These are phyloP conservation scores for Xenopus petersii DNA, from an alignment of 2,797 vertebrate genomes.

Conservation along the genomic window DNA sequence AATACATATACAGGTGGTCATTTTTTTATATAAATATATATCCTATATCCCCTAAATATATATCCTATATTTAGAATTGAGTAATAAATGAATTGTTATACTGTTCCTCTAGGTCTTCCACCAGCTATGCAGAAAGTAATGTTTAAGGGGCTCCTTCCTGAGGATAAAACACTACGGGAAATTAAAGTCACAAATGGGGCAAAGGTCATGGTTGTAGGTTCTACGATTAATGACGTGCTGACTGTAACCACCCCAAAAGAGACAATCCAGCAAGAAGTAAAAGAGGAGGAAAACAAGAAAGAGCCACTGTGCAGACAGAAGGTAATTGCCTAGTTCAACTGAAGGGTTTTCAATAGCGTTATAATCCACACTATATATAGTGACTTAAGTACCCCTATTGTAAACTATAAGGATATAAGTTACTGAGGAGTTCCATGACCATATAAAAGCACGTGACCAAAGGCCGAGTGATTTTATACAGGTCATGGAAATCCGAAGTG, in stretches of 20 bases:
- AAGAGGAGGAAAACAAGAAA: constrained; percentile 95
- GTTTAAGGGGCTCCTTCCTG: constrained; percentile 95
- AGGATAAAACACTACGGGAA: constrained; percentile 94
- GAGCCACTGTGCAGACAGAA: constrained; percentile 97
- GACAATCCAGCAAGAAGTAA: constrained; percentile 89
- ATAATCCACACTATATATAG: no score
- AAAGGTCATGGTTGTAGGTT: constrained; percentile 98
- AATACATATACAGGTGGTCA: no score
- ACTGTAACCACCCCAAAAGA: constrained; percentile 98
- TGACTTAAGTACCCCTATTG: no score
- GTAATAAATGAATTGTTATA: neutral
- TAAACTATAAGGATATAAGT: no score
- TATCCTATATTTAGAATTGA: no score
- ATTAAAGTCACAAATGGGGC: constrained; percentile 95
- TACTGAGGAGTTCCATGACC: no score
- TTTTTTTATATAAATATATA: no score
- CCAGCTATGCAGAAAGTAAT: constrained; percentile 99
- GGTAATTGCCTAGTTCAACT: constrained; percentile 59
- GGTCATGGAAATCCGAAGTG: no score
- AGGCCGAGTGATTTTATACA: no score
- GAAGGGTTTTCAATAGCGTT: no score
- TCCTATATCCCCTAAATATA: no score
- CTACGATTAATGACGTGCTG: constrained; percentile 96
- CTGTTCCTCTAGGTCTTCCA: constrained; percentile 79
- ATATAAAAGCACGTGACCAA: no score